Percentiles rank a stretch among this genome's conserved stretches.
Evolutionary conservation across 2,113 vertebrate genomes (phyloP).

Genomic region (Nyctibius bracteatus): DNA sequence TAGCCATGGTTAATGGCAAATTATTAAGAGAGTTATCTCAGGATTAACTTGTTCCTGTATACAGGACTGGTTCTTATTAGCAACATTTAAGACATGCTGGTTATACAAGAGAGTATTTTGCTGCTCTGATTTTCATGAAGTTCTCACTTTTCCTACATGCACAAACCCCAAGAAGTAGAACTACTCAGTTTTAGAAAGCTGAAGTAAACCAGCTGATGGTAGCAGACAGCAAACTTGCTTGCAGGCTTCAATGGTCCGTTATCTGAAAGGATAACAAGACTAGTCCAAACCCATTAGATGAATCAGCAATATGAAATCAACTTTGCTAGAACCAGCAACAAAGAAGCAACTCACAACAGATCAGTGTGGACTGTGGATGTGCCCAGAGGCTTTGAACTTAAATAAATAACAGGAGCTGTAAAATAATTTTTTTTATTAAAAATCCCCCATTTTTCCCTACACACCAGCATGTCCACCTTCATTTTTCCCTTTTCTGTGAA

Average conservation of each 20-base stretch:
- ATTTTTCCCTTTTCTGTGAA: not conserved
- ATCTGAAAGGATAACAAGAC: constrained; percentile 24
- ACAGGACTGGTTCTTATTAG: not conserved
- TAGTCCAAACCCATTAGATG: not conserved
- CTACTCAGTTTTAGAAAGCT: not conserved
- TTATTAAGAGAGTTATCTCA: not conserved
- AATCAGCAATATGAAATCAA: constrained; percentile 32
- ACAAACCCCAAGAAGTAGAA: not conserved
- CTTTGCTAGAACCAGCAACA: constrained; percentile 18
- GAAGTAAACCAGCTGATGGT: constrained; percentile 6
- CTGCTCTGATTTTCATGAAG: not conserved
- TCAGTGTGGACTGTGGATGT: not conserved
- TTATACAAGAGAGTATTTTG: not conserved
- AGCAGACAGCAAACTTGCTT: constrained; percentile 15
- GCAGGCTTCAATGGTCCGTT: not conserved
- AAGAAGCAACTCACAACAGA: constrained; percentile 8
- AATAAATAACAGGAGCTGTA: not conserved
- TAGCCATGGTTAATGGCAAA: not conserved
- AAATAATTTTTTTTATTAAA: not conserved
- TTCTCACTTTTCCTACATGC: not conserved
- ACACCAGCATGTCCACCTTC: not conserved
- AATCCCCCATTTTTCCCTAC: not conserved
- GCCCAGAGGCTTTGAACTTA: constrained; percentile 1
- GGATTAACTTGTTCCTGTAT: not conserved
- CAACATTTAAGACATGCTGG: not conserved